These are phyloP conservation scores for Pygoscelis adeliae DNA, from an alignment of 2,113 vertebrate species.

Conservation along the genomic window DNA sequence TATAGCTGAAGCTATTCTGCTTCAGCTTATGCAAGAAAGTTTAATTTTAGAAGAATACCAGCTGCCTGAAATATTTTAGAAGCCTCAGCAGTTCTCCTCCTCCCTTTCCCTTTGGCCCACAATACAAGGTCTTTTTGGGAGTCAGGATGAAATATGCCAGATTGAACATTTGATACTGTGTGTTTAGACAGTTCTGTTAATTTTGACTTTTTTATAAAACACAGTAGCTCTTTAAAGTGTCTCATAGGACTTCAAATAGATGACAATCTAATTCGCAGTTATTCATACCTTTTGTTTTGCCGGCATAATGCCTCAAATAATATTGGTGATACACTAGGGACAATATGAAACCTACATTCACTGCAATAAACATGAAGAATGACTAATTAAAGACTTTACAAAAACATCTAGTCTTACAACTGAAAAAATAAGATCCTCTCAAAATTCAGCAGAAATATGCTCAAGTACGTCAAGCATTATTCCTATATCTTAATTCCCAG, in stretches of 20 bases:
- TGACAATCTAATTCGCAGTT: not conserved
- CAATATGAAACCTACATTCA: not conserved
- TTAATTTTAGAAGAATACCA: slow-evolving; percentile 16
- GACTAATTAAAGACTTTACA: not conserved
- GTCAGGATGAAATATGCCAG: not conserved
- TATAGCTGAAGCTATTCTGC: not conserved
- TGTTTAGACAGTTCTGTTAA: not conserved
- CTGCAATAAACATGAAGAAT: not conserved
- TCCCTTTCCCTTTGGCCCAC: not conserved
- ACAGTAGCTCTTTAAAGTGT: not conserved
- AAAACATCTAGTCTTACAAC: not conserved
- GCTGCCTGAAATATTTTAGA: not conserved
- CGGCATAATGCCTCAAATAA: not conserved
- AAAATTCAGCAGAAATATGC: not conserved
- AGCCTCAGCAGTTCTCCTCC: not conserved
- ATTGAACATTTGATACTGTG: not conserved
- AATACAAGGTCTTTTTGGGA: not conserved
- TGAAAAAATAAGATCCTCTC: not conserved
- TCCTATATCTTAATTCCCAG: not conserved
- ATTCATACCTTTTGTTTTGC: not conserved
- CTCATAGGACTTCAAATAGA: not conserved
- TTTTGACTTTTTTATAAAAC: not conserved
- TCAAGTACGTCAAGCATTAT: not conserved
- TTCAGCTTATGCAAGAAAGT: not conserved
- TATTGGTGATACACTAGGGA: not conserved